Conservation (phyloP, 2,888 invertebrate species). For the Didymodactylos carnosus region DNA sequence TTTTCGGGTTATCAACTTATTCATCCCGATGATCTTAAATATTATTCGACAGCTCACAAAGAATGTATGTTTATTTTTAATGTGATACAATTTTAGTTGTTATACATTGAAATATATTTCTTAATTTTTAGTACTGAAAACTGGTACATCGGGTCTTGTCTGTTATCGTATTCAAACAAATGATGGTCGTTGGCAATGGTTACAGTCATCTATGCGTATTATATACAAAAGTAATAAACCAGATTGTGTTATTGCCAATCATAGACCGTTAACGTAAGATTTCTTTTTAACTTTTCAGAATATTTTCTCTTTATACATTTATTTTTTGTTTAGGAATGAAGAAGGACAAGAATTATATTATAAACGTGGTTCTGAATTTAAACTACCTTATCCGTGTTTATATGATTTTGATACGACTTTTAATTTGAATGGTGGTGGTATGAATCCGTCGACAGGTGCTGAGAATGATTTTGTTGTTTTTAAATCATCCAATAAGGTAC, state of each 20-base stretch:
- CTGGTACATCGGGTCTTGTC: constrained; percentile 94
- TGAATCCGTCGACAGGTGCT: too few relatives aligned
- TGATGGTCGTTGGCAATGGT: constrained; percentile 77
- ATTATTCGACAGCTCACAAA: constrained; percentile 94
- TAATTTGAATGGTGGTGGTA: too few relatives aligned
- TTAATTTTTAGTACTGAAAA: constrained; percentile 65
- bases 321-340: constrained; percentile 57
- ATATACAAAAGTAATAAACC: constrained; percentile 99
- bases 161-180: constrained; percentile 90
- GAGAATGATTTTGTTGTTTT: too few relatives aligned
- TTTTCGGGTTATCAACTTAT: constrained; percentile 81
- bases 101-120: too few relatives aligned
- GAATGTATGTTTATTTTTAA: constrained; percentile 86
- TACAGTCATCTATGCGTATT: constrained; percentile 83
- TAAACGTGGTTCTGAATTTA: constrained; percentile 95
- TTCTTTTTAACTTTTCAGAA: background rate
- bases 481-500: too few relatives aligned
- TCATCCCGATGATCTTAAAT: constrained; percentile 87
- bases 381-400: constrained; percentile 64
- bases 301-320: too few relatives aligned
- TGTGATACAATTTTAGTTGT: too few relatives aligned
- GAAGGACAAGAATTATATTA: constrained; percentile 89
- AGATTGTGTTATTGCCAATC: constrained; percentile 94
- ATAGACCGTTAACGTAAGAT: constrained; percentile 81
- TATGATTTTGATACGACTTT: constrained; percentile 37